A percentile compares a stretch with the other conserved stretches of the same genome.
phyloP scores from a whole-genome alignment of 2,113 vertebrate genomes.

The Clinocottus analis region DNA sequence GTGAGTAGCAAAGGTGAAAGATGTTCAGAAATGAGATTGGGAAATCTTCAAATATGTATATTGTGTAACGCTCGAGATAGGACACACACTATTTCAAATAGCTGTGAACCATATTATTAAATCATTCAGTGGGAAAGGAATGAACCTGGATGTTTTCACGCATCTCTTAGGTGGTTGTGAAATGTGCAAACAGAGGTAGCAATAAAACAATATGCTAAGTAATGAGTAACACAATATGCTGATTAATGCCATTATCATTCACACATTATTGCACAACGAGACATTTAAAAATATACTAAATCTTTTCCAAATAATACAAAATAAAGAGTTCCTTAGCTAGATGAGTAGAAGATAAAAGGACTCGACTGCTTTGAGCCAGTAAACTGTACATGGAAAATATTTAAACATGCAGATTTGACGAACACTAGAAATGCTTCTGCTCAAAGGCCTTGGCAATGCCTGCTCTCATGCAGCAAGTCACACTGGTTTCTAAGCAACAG shows the following conservation, averaged over 20 bases:
- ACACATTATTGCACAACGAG: not conserved
- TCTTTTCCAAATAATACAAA: not conserved
- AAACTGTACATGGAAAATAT: not conserved
- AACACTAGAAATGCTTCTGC: slow-evolving; percentile 38
- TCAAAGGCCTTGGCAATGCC: slow-evolving; percentile 72
- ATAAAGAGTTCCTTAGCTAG: not conserved
- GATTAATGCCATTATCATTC: slow-evolving; percentile 3
- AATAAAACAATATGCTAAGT: slow-evolving; percentile 27
- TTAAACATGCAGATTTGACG: slow-evolving; percentile 4
- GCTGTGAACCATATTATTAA: slow-evolving; percentile 51
- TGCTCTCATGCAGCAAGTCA: slow-evolving; percentile 61
- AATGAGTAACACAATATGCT: slow-evolving; percentile 25
- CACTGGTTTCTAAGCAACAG: slow-evolving; percentile 86
- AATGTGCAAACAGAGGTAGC: slow-evolving; percentile 2
- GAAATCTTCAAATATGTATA: slow-evolving; percentile 9
- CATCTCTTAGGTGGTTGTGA: slow-evolving; percentile 5
- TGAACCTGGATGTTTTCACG: slow-evolving; percentile 53
- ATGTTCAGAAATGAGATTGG: not conserved
- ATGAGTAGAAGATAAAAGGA: not conserved
- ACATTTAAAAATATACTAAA: not conserved
- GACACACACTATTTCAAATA: slow-evolving; percentile 69
- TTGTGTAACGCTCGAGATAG: not conserved
- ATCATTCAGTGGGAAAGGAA: slow-evolving; percentile 45
- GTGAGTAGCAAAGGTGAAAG: not conserved
- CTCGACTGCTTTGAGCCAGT: not conserved